A percentile compares a stretch with the other conserved stretches of the same genome.
These are phyloP conservation scores for Syritta pipiens DNA, from an alignment of 2,888 invertebrate species.

Conservation along the genomic window DNA sequence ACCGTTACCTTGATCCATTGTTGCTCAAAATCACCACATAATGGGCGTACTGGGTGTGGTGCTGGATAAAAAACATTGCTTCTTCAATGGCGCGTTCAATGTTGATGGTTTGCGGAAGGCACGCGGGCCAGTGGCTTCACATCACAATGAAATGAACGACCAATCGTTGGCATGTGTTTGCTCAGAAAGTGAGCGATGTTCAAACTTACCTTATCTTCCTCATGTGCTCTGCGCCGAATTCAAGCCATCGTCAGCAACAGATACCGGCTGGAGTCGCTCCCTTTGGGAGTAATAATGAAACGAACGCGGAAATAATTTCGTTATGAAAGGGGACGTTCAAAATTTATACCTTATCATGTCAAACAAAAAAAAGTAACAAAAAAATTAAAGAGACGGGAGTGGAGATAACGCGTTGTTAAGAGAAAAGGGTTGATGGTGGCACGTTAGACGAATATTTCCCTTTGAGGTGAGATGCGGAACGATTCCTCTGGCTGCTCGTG, in stretches of 20 bases:
- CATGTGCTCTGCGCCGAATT: conserved; percentile 25
- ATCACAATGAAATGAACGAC: conserved; percentile 22
- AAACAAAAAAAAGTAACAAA: conserved; percentile 21
- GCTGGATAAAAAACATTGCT: conserved; percentile 23
- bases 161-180: background rate
- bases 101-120: conserved; percentile 2
- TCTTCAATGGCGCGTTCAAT: conserved; percentile 4
- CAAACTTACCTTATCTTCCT: conserved; percentile 63
- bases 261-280: conserved; percentile 42
- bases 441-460: conserved; percentile 30
- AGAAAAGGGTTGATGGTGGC: conserved; percentile 48
- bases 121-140: conserved; percentile 37
- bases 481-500: background rate
- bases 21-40: conserved; percentile 56
- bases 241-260: conserved; percentile 59
- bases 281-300: conserved; percentile 64
- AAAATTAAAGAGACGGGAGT: conserved; percentile 24
- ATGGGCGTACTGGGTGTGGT: conserved; percentile 31
- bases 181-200: conserved; percentile 33
- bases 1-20: conserved; percentile 38
- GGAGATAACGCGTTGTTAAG: conserved; percentile 33
- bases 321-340: conserved; percentile 58
- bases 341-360: conserved; percentile 62
- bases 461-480: background rate
- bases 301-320: conserved; percentile 59